Conservation (phyloP, 2,888 invertebrate genomes). For the Diachrysia chrysitis region DNA sequence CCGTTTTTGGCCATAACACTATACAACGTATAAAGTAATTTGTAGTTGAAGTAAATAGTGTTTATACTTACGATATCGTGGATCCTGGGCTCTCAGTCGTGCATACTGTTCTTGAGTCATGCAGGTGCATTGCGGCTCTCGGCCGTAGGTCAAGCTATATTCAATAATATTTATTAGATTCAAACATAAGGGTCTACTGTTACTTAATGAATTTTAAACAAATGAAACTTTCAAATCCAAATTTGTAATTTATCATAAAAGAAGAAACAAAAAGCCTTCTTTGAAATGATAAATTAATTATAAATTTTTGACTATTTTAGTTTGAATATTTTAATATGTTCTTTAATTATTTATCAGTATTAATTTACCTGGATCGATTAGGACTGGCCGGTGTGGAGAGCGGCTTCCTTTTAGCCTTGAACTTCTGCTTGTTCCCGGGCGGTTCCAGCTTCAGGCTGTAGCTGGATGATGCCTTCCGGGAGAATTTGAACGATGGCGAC, state of each 20-base stretch:
- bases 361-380: conserved; percentile 90
- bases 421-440: conserved; percentile 95
- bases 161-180: conserved; percentile 47
- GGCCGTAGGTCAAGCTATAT: conserved; percentile 83
- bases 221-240: background rate
- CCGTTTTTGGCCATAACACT: background rate
- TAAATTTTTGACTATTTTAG: too few species aligned
- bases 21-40: background rate
- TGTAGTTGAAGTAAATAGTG: background rate
- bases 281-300: too few species aligned
- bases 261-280: too few species aligned
- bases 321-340: too few species aligned
- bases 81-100: conserved; percentile 95
- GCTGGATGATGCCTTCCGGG: conserved; percentile 98
- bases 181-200: background rate
- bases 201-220: background rate
- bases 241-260: background rate
- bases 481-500: conserved; percentile 99
- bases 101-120: conserved; percentile 98
- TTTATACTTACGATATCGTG: conserved; percentile 91
- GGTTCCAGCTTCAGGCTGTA: conserved; percentile 98
- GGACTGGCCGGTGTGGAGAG: conserved; percentile 98
- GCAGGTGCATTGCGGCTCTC: conserved; percentile 98
- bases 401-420: conserved; percentile 96
- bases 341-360: too few species aligned